A percentile compares a stretch with the other conserved stretches of the same genome.
Evolutionary conservation across 2,797 vertebrate genomes (phyloP).

Genomic region (Arremon brunneinucha): DNA sequence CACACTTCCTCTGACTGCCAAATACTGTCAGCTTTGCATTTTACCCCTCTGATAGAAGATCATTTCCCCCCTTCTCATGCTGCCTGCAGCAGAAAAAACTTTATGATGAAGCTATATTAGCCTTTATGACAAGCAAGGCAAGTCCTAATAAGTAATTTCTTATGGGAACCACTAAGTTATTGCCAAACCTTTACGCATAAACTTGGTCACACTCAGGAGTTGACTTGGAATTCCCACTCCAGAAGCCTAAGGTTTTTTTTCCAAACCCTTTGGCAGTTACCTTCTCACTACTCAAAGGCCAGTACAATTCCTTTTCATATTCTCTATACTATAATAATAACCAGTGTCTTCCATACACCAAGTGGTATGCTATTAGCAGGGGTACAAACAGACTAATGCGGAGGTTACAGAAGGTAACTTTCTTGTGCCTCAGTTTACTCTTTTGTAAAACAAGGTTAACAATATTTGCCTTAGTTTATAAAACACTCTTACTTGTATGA

Average conservation of each 20-base stretch:
- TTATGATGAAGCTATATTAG: background rate
- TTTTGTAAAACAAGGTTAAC: background rate
- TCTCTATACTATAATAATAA: background rate
- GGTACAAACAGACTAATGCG: background rate
- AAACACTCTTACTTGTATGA: background rate
- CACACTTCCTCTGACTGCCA: background rate
- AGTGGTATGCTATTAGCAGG: background rate
- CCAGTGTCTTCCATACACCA: background rate
- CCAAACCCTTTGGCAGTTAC: background rate
- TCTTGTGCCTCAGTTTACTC: background rate
- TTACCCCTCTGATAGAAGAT: background rate
- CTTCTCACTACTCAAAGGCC: background rate
- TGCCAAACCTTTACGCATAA: background rate
- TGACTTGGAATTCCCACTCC: background rate
- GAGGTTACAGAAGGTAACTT: background rate
- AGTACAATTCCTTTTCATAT: background rate
- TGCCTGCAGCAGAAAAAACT: background rate
- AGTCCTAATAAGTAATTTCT: background rate
- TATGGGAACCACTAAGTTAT: background rate
- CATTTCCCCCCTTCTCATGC: background rate
- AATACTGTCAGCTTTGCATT: background rate
- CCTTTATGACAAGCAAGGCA: background rate
- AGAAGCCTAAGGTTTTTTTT: background rate
- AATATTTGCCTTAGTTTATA: background rate
- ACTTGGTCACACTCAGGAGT: background rate